These are phyloP conservation scores for Platyrinchus mystaceus DNA, from an alignment of 2,797 vertebrate species.

Conservation along the genomic window DNA sequence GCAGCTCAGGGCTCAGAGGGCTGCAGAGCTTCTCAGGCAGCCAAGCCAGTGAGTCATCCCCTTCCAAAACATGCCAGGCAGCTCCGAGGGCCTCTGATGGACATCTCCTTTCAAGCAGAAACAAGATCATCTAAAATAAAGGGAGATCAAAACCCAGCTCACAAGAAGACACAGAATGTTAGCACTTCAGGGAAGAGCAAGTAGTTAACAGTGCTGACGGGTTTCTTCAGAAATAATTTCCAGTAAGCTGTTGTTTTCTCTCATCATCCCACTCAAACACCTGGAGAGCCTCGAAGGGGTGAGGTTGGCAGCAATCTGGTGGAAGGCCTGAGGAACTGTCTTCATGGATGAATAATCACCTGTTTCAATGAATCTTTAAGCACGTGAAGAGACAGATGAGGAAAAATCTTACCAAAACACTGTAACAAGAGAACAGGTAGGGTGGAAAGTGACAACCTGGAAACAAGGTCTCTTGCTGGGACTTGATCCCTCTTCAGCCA, in stretches of 20 bases:
- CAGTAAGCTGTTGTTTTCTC: background rate
- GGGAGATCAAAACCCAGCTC: background rate
- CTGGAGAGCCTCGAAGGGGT: background rate
- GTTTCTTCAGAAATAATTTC: conserved; percentile 4
- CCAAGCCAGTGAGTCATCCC: background rate
- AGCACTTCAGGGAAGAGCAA: background rate
- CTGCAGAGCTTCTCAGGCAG: accelerated
- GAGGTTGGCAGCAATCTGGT: conserved; percentile 7
- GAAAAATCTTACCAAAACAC: background rate
- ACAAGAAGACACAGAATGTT: background rate
- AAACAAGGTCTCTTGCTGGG: background rate
- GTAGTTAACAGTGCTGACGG: background rate
- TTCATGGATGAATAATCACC: conserved; percentile 31
- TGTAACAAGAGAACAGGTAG: background rate
- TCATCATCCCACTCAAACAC: background rate
- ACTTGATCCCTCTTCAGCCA: background rate
- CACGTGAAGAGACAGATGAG: background rate
- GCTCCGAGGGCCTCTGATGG: background rate
- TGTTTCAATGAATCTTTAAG: background rate
- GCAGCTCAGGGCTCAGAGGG: background rate
- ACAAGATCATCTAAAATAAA: background rate
- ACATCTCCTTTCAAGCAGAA: background rate
- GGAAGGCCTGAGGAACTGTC: conserved; percentile 12
- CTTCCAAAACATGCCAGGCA: background rate
- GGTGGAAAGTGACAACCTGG: background rate